Evolutionary conservation across 2,113 vertebrate genomes (phyloP).

Genomic region (Dromiciops gliroides): DNA sequence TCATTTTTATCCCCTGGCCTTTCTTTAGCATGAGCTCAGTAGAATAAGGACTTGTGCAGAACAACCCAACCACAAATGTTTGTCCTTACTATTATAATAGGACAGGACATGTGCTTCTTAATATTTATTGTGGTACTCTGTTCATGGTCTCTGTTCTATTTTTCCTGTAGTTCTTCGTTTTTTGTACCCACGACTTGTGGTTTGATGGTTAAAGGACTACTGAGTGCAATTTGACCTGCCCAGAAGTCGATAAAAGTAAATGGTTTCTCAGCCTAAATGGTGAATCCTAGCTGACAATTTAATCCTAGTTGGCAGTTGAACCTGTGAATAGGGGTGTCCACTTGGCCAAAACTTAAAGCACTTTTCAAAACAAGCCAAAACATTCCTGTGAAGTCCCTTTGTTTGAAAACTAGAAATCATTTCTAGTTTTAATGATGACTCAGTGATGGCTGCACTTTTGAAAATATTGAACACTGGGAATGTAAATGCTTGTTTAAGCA

Average conservation of each 20-base stretch:
- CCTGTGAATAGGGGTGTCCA: conserved; percentile 1
- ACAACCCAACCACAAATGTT: neutral
- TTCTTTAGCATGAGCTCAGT: neutral
- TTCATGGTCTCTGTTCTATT: neutral
- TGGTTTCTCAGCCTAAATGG: neutral
- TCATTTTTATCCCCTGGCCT: neutral
- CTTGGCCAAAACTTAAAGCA: neutral
- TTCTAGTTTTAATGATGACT: neutral
- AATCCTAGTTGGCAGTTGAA: neutral
- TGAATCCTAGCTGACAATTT: neutral
- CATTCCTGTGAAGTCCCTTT: neutral
- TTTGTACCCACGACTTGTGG: neutral
- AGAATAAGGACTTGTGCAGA: conserved; percentile 5
- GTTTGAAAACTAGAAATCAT: neutral
- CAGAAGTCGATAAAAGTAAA: neutral
- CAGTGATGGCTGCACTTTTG: neutral
- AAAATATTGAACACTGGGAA: neutral
- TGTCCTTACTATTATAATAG: neutral
- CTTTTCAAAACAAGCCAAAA: neutral
- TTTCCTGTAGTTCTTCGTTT: neutral
- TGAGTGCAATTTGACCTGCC: neutral
- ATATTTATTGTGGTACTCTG: neutral
- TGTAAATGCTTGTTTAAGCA: conserved; percentile 3
- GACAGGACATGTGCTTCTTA: neutral
- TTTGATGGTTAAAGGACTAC: conserved; percentile 15